Base-by-base conservation (phyloP, 2,113 vertebrate genomes). In the Zosterops lateralis region DNA sequence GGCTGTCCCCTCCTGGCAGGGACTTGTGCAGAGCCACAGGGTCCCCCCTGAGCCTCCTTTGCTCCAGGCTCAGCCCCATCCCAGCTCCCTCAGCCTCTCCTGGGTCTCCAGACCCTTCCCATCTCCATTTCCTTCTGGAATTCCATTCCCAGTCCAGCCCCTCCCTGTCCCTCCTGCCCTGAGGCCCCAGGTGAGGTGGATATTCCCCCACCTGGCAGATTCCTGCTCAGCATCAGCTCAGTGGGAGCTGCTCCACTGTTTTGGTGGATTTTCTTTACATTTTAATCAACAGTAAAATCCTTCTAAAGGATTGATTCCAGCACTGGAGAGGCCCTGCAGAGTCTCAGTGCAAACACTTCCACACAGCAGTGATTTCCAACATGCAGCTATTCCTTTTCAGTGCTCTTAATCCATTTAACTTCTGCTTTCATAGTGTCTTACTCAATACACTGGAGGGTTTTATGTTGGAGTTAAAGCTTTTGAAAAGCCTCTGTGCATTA, bases 391-490 rank as follows among this genome's bases (percentile, higher is more conserved):
- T 94, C 85, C 90, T 82, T 91, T 76, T 82, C 81, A 67, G 45
- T 66, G 86, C 79, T 93, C 92, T 88, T 92, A 83, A 95, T 88
- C 88, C 75, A 80, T 86, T 88, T 93, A 93, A 85, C 79, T 93
- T 51, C 72, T 80, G 79, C 71, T 94, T 82, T 76, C 66, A 17
- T 31, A 61, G 29, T 22, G 51, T 74, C 66, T 79, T 42, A 40
- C 62, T 67, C 53, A 60, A 53, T 29, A 34, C 72, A 13, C 20
- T 7, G 54, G 74, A 82, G 90, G 75, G 32, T 66, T 90, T 78
- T 58, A 78, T 17, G 3, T 7, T 19, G 38, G 78, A 74, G 65
- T 75, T 60, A 48, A 79, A 61, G 78, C 61, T 75, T 87, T 57
- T 10, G 15, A 60, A 76, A 76, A 79, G 62, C 7, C 84, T 56